Conservation (phyloP, 2,113 vertebrate genomes). For the Triplophysa siluroides region DNA sequence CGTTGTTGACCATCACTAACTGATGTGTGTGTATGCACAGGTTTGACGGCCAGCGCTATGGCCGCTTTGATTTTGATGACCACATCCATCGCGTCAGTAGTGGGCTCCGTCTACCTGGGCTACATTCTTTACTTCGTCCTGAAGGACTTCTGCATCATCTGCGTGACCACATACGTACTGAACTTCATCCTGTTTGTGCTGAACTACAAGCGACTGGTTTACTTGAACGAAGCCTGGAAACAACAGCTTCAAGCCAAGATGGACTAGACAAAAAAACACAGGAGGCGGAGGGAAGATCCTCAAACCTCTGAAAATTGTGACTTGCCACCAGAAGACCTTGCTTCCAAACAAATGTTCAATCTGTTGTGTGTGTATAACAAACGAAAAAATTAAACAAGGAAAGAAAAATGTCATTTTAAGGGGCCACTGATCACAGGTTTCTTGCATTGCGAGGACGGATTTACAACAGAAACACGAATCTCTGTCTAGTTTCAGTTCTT, state of each 20-base stretch:
- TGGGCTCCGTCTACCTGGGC: constrained; percentile 94
- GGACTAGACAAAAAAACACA: constrained; percentile 75
- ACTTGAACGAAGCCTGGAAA: constrained; percentile 99
- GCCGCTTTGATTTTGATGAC: constrained; percentile 97
- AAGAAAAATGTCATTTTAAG: constrained; percentile 57
- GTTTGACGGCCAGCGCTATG: constrained; percentile 96
- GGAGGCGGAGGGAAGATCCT: constrained; percentile 60
- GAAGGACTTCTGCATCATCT: constrained; percentile 98
- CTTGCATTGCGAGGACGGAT: constrained; percentile 68
- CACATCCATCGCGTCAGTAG: constrained; percentile 92
- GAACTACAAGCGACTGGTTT: constrained; percentile 99
- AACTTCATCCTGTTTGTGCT: constrained; percentile 98
- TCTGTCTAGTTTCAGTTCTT: constrained; percentile 55
- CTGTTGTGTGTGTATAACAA: constrained; percentile 80
- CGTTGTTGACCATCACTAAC: constrained; percentile 13
- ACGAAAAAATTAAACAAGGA: constrained; percentile 55
- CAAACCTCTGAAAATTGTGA: constrained; percentile 77
- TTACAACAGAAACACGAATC: constrained; percentile 57
- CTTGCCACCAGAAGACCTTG: constrained; percentile 87
- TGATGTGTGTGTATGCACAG: constrained; percentile 62
- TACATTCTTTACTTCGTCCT: constrained; percentile 99
- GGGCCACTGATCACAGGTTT: constrained; percentile 72
- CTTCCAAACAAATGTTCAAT: constrained; percentile 94
- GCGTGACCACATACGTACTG: constrained; percentile 91
- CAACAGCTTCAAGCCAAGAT: constrained; percentile 91